These are phyloP conservation scores for Chloroclysta siterata DNA, from an alignment of 2,888 invertebrate genomes.

Conservation along the genomic window DNA sequence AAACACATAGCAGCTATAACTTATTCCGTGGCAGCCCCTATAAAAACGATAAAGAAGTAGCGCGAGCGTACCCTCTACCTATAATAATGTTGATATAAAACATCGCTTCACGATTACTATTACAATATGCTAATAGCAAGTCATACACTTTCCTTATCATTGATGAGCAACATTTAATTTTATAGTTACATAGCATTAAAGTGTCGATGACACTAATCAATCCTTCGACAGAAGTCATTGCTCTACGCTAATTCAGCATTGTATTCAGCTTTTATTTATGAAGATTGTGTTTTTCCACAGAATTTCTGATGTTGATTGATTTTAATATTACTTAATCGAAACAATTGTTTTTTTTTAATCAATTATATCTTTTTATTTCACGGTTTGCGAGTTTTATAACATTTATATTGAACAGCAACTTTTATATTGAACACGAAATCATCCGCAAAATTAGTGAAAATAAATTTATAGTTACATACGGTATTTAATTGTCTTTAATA, in stretches of 20 bases:
- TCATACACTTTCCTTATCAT: conserved; percentile 33
- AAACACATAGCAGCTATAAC: conserved; percentile 8
- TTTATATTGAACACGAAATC: not conserved
- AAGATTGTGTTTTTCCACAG: not conserved
- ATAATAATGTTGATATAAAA: conserved; percentile 21
- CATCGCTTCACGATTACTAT: conserved; percentile 18
- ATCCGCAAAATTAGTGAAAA: not conserved
- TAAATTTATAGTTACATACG: not conserved
- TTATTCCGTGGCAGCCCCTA: conserved; percentile 17
- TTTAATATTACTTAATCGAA: no score
- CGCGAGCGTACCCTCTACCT: conserved; percentile 15
- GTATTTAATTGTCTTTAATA: not conserved
- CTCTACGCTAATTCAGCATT: conserved; percentile 4
- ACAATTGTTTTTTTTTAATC: no score
- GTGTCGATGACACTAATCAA: conserved; percentile 31
- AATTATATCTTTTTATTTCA: no score
- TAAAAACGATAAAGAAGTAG: conserved; percentile 19
- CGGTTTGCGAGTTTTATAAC: not conserved
- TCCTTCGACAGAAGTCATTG: conserved; percentile 9
- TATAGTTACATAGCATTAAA: conserved; percentile 22
- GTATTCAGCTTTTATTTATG: not conserved
- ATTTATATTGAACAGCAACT: not conserved
- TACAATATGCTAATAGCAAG: conserved; percentile 33
- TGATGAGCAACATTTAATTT: conserved; percentile 16
- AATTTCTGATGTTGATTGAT: not conserved